phyloP scores from a whole-genome alignment of 2,888 invertebrate genomes.

The Lasioglossum marginatum region DNA sequence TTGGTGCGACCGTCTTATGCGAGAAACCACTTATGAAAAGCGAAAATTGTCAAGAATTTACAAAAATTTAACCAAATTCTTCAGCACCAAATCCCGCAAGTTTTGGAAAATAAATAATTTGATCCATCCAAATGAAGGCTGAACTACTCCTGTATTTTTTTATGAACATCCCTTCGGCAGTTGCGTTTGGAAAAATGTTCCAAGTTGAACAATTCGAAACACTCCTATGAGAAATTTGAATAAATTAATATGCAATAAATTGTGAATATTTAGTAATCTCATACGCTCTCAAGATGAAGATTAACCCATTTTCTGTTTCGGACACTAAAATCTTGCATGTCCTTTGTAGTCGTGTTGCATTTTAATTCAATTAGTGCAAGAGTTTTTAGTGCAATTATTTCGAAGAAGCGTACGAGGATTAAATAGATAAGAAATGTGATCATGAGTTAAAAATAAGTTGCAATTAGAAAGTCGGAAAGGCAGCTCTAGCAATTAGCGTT shows the following conservation, averaged over 20 bases:
- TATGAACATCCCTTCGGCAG: not conserved
- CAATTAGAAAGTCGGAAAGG: not conserved
- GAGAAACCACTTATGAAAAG: not conserved
- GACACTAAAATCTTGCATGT: too few relatives aligned
- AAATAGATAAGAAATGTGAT: not conserved
- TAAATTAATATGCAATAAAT: too few relatives aligned
- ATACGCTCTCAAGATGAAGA: too few relatives aligned
- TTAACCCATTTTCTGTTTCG: too few relatives aligned
- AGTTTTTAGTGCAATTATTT: not conserved
- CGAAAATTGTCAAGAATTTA: not conserved
- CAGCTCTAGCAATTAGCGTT: not conserved
- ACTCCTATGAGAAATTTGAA: too few relatives aligned
- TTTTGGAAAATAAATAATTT: not conserved
- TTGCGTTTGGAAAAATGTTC: not conserved
- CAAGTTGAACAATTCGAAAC: not conserved
- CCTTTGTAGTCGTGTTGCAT: too few relatives aligned
- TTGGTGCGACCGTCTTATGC: not conserved
- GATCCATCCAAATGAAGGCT: not conserved
- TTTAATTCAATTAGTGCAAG: too few relatives aligned
- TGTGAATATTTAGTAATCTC: too few relatives aligned
- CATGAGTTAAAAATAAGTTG: not conserved
- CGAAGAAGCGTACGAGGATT: not conserved
- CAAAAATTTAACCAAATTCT: not conserved
- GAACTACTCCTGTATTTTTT: not conserved
- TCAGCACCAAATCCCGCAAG: not conserved